Base-by-base conservation (phyloP, 2,797 vertebrate species). In the Chelonia mydas region DNA sequence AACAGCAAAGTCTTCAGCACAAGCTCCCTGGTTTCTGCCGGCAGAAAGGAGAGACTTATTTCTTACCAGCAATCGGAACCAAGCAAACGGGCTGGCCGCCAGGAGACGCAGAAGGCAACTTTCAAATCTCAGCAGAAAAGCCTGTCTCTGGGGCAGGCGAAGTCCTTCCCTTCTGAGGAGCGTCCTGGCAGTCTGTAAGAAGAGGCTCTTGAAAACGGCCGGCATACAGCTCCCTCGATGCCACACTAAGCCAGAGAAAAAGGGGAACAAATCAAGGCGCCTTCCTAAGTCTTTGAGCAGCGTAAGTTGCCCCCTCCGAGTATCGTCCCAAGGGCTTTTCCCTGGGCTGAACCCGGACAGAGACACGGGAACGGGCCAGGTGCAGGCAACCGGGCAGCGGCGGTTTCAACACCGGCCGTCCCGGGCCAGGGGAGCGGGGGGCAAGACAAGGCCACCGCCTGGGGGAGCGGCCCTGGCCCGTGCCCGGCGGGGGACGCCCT, bases 221-320 rank as follows among this genome's bases (percentile, higher is more conserved):
- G 97, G 98, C 99, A 99, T 99, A 79, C 98, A 99, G 97, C 51
- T 89, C 11, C 76, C n/a, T 90, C 87, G 3, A 85, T 0, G 50
- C 1, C 1, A 84, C 93, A 87, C 54, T 59, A 57, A 80, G 23
- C 3, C 50, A 95, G 41, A 88, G 37, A 78, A 78, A 31, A 23
- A 10, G 3, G 80, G 91, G 65, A 33, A 88, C 33, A 11, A 91
- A 78, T 82, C 57, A 50, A 0, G 0, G 68, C 86, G 3, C 53
- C 1, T 1, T 2, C 2, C 4, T 16, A 21, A 2, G 55, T 8
- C 21, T n/a, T 6, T 11, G 27, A 33, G 57, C 81, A 13, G 37
- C 23, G 8, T 27, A 2, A 74, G 49, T 7, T 47, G 47, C 47
- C 47, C 47, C 47, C 47, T n/a, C n/a, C 41, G 41, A 41, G 41